Percentiles rank a stretch among this genome's conserved stretches.
These are phyloP conservation scores for Dipodomys stephensi DNA, from an alignment of 2,113 vertebrate species.

Conservation along the genomic window DNA sequence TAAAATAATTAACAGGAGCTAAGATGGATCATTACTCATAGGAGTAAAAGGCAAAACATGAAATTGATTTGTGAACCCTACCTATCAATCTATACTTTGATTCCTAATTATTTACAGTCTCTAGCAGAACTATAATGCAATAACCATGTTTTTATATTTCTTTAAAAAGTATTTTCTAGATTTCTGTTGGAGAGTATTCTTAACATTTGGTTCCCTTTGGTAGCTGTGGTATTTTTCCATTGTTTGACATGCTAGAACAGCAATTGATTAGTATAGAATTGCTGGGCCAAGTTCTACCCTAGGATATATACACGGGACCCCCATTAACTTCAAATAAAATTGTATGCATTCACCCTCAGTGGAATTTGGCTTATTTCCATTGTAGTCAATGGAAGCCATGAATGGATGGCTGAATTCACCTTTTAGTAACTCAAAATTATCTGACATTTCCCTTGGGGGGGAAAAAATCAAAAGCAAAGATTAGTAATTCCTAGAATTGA, in stretches of 20 bases:
- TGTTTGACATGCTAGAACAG: constrained; percentile 71
- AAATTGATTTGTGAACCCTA: neutral
- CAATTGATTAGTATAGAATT: constrained; percentile 75
- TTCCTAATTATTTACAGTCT: constrained; percentile 73
- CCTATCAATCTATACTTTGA: constrained; percentile 61
- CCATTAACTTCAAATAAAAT: constrained; percentile 75
- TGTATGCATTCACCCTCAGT: constrained; percentile 43
- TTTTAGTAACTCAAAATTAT: constrained; percentile 61
- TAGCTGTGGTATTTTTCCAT: constrained; percentile 66
- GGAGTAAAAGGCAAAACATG: constrained; percentile 30
- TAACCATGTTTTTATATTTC: constrained; percentile 56
- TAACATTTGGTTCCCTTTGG: constrained; percentile 78
- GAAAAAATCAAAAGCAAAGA: constrained; percentile 45
- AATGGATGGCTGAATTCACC: constrained; percentile 41
- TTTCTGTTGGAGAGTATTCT: constrained; percentile 67
- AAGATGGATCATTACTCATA: neutral
- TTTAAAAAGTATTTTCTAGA: constrained; percentile 55
- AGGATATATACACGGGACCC: constrained; percentile 65
- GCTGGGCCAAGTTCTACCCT: constrained; percentile 67
- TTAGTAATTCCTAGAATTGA: constrained; percentile 49
- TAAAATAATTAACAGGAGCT: constrained; percentile 36
- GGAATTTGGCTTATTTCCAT: constrained; percentile 73
- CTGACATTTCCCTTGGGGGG: constrained; percentile 48
- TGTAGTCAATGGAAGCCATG: constrained; percentile 66
- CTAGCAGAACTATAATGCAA: constrained; percentile 45